phyloP scores from a whole-genome alignment of 2,888 invertebrate genomes.

The Sympetrum striolatum region DNA sequence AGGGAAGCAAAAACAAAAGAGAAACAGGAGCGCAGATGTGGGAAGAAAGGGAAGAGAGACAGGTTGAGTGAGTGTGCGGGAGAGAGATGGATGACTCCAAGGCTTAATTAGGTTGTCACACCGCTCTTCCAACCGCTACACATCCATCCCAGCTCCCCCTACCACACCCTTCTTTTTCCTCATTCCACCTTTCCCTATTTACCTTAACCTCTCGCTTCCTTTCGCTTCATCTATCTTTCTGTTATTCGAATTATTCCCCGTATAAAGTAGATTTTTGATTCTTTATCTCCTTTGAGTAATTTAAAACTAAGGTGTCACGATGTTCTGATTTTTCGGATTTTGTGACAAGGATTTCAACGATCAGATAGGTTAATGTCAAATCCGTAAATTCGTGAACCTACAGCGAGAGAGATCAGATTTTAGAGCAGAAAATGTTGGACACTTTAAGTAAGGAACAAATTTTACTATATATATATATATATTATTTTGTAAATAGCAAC shows the following conservation, averaged over 20 bases:
- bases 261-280: no score
- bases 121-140: background rate
- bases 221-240: background rate
- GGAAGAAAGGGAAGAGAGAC: background rate
- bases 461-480: no score
- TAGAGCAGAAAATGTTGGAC: no score
- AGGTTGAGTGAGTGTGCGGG: background rate
- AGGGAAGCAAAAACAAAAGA: background rate
- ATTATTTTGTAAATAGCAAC: no score
- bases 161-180: background rate
- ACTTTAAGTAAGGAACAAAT: no score
- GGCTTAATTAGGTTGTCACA: background rate
- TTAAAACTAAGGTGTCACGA: no score
- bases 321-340: no score
- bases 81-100: background rate
- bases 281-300: no score
- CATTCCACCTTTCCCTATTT: background rate
- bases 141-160: background rate
- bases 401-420: no score
- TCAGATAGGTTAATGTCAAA: no score
- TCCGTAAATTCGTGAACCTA: no score
- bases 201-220: background rate
- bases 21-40: background rate
- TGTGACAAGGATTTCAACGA: no score
- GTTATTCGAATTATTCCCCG: background rate